These are phyloP conservation scores for Chouioia cunea DNA, from an alignment of 2,888 invertebrate genomes.

Conservation along the genomic window DNA sequence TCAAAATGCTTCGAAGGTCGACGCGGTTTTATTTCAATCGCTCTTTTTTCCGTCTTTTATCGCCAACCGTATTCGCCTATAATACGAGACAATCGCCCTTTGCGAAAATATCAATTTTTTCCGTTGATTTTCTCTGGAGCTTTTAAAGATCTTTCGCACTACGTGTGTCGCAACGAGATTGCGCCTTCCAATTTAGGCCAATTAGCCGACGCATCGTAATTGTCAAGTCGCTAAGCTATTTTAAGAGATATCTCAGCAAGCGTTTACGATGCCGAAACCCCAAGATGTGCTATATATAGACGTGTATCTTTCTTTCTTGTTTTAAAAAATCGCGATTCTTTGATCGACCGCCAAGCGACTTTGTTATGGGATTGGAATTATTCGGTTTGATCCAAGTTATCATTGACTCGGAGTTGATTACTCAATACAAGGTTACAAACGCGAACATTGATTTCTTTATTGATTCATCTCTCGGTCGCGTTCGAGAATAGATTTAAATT, in stretches of 20 bases:
- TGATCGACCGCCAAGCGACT: too few species aligned
- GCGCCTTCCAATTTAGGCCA: constrained; percentile 63
- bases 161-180: constrained; percentile 19
- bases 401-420: background rate
- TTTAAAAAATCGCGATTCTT: too few species aligned
- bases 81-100: too few species aligned
- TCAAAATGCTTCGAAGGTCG: too few species aligned
- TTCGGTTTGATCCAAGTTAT: background rate
- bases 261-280: too few species aligned
- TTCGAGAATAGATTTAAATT: background rate
- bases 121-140: too few species aligned
- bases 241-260: constrained; percentile 17
- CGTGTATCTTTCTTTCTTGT: too few species aligned
- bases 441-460: background rate
- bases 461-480: background rate
- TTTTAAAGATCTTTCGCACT: too few species aligned
- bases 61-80: too few species aligned
- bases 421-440: background rate
- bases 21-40: too few species aligned
- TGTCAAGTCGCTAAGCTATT: constrained; percentile 56
- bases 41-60: too few species aligned
- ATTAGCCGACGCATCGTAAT: constrained; percentile 65
- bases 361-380: background rate
- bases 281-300: too few species aligned
- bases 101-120: background rate